phyloP scores from a whole-genome alignment of 2,113 vertebrate genomes.

The Neodontobutis hainanensis region DNA sequence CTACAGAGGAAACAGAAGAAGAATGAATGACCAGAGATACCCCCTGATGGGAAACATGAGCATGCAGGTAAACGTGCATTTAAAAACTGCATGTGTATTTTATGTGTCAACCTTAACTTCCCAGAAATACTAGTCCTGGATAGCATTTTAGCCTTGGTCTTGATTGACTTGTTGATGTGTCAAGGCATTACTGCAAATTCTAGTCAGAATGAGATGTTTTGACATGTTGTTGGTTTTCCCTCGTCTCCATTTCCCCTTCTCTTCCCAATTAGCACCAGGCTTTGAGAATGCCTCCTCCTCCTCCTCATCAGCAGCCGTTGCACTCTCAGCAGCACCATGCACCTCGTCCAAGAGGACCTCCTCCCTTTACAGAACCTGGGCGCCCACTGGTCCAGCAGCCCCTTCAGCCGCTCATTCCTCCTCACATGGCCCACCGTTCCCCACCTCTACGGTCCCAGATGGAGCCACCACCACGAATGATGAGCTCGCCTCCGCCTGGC shows the following conservation, averaged over 20 bases:
- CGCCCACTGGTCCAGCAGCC: conserved; percentile 79
- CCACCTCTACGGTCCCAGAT: conserved; percentile 83
- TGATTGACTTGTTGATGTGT: conserved; percentile 41
- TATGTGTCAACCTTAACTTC: neutral
- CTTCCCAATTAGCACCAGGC: conserved; percentile 79
- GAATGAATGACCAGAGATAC: conserved; percentile 86
- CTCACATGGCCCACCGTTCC: conserved; percentile 88
- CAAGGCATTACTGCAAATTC: conserved; percentile 20
- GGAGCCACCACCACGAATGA: conserved; percentile 83
- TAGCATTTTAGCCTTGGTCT: conserved; percentile 8
- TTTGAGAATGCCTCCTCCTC: conserved; percentile 83
- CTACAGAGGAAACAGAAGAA: conserved; percentile 84
- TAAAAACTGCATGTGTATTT: neutral
- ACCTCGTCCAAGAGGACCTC: conserved; percentile 75
- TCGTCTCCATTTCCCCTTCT: conserved; percentile 45
- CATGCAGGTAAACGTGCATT: conserved; percentile 81
- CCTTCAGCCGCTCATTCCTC: conserved; percentile 87
- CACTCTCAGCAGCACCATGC: conserved; percentile 85
- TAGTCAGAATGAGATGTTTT: conserved; percentile 35
- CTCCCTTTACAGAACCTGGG: conserved; percentile 86
- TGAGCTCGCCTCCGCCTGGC: conserved; percentile 83
- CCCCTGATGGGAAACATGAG: conserved; percentile 85
- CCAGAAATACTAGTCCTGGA: neutral
- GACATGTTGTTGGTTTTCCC: conserved; percentile 38
- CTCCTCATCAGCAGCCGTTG: conserved; percentile 77